A percentile compares a stretch with the other conserved stretches of the same genome.
These are phyloP conservation scores for Gila orcuttii DNA, from an alignment of 2,113 vertebrate genomes.

Conservation along the genomic window DNA sequence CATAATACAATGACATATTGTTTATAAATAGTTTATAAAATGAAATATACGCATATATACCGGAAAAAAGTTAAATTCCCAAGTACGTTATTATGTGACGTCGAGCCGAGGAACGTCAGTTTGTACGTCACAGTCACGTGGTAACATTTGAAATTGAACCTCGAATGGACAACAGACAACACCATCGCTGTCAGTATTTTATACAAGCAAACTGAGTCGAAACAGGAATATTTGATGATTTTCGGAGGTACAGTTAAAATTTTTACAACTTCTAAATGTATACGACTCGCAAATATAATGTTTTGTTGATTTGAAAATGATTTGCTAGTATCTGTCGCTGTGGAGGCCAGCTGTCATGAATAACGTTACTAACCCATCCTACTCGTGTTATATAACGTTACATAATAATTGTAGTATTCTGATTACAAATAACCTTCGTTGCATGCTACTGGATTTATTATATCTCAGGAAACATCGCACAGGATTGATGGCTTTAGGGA, in stretches of 20 bases:
- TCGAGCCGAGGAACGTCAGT: not conserved
- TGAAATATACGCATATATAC: not conserved
- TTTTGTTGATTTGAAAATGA: not conserved
- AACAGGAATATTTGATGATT: not conserved
- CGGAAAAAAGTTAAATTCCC: not conserved
- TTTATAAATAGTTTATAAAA: not conserved
- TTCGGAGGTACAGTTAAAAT: not conserved
- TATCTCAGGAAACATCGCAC: not conserved
- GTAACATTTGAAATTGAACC: conserved; percentile 25
- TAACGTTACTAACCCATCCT: not conserved
- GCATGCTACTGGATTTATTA: not conserved
- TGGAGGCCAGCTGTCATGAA: not conserved
- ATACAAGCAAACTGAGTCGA: not conserved
- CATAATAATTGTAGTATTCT: not conserved
- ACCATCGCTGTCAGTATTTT: not conserved
- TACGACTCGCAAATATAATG: not conserved
- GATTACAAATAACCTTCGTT: not conserved
- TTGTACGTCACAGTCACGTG: conserved; percentile 15
- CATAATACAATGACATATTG: not conserved
- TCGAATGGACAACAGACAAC: not conserved
- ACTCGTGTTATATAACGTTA: not conserved
- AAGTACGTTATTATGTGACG: not conserved
- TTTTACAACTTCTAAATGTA: not conserved
- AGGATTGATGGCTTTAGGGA: not conserved
- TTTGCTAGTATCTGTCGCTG: not conserved